Base-by-base conservation (phyloP, 2,888 invertebrate species). In the Tiliacea citrago region DNA sequence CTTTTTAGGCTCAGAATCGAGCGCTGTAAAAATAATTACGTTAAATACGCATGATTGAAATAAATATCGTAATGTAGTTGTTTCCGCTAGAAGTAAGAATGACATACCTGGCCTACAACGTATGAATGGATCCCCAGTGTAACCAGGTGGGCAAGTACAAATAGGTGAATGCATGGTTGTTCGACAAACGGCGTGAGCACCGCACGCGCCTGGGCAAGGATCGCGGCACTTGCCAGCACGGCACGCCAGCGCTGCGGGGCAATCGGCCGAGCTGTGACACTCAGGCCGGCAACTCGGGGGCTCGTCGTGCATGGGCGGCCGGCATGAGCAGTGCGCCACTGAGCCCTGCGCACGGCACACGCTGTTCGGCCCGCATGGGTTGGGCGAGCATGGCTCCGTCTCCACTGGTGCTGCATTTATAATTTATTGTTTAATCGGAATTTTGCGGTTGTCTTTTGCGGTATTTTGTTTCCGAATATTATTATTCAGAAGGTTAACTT, bases 241-340 rank as follows among this genome's bases (percentile, higher is more conserved):
- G 90, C 98, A 98, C 21, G 97, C 97, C 74, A 96, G 97, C 72
- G 97, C 97, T 45, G 96, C 95, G 1, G 97, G 94, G 88, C 98
- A 98, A 77, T 98, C 97, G 12, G 96, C 95, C 91, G 98, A 98
- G 72, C 97, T 96, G 18, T 97, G 97, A 91, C 98, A 98, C 92
- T 98, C 98, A 0, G 98, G 98, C 81, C 97, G 96, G 90, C 98
- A 98, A 82, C 97, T 97, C 8, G 98, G 98, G 49, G 98, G 98
- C n/a, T 97, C 96, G 47, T 98, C 98, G 66, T 97, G 95, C 92
- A 97, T 98, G 60, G 97, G 97, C 4, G 97, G 97, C 21, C 97
- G 96, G 88, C 98, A 98, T 8, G 97, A 97, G 87, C 98, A 98
- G 47, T 98, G 97, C 67, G 97, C 97, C 75, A 97, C 97, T 16